Evolutionary conservation across 2,888 invertebrate genomes (phyloP).

Genomic region (Morpho deidamia): DNA sequence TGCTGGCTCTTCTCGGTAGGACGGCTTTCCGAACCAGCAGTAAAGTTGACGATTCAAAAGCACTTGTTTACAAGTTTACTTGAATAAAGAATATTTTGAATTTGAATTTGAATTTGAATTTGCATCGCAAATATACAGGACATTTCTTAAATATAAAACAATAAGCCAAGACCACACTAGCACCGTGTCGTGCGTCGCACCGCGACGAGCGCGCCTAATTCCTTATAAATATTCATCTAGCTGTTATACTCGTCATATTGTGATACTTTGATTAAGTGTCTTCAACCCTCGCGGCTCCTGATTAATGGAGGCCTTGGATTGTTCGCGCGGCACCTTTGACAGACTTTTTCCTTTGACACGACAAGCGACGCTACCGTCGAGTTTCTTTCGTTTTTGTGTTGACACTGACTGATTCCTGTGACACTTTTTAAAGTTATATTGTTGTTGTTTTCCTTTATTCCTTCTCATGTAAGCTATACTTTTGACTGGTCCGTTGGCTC

Average conservation of each 20-base stretch:
- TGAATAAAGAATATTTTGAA: too few relatives aligned
- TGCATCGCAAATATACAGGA: too few relatives aligned
- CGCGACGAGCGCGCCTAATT: conserved; percentile 47
- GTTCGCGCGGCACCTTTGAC: conserved; percentile 36
- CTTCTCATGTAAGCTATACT: too few relatives aligned
- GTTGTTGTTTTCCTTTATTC: background rate
- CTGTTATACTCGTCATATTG: conserved; percentile 61
- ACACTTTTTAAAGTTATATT: conserved; percentile 1
- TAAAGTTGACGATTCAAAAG: too few relatives aligned
- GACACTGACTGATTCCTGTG: conserved; percentile 17
- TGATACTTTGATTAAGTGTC: conserved; percentile 75
- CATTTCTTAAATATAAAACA: conserved; percentile 23
- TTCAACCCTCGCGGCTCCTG: conserved; percentile 43
- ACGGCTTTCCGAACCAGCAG: too few relatives aligned
- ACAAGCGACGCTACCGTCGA: conserved; percentile 28
- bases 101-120: too few relatives aligned
- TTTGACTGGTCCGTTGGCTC: too few relatives aligned
- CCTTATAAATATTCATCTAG: conserved; percentile 71
- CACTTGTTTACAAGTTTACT: too few relatives aligned
- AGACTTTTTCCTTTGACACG: conserved; percentile 23
- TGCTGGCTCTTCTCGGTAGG: too few relatives aligned
- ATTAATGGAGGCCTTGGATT: conserved; percentile 50
- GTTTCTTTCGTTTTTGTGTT: conserved; percentile 31
- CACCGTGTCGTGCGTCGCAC: conserved; percentile 27
- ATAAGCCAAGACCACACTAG: conserved; percentile 44